Percentiles rank a stretch among this genome's conserved stretches.
Conservation (phyloP, 2,797 vertebrate species). For the Sebastes reedi region DNA sequence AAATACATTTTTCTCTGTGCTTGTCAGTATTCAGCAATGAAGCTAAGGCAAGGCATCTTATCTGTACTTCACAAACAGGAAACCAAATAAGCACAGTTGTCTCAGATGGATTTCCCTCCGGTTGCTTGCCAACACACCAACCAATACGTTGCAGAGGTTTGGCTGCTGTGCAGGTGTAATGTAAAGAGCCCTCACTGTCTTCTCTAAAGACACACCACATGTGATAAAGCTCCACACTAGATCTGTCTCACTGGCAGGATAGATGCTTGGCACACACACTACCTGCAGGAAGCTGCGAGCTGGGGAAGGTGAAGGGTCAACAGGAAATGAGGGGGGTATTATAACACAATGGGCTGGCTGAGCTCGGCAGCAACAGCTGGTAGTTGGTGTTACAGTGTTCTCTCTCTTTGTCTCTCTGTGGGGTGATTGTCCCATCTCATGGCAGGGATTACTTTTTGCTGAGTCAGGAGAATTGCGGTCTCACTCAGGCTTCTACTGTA, state of each 20-base stretch:
- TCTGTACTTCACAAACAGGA: slow-evolving; percentile 55
- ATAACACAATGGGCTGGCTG: slow-evolving; percentile 70
- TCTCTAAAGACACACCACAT: background rate
- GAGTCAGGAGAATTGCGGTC: slow-evolving; percentile 48
- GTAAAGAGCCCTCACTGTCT: background rate
- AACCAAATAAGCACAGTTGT: slow-evolving; percentile 13
- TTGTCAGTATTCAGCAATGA: background rate
- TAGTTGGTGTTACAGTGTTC: slow-evolving; percentile 50
- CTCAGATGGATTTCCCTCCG: background rate
- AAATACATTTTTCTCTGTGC: background rate
- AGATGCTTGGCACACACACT: background rate
- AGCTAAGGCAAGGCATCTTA: background rate
- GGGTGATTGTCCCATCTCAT: slow-evolving; percentile 45
- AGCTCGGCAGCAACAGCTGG: slow-evolving; percentile 50
- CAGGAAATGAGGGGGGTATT: slow-evolving; percentile 66
- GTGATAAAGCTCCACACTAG: background rate
- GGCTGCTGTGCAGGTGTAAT: background rate
- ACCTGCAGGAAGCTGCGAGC: slow-evolving; percentile 59
- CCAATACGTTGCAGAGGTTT: background rate
- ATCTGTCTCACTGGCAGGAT: slow-evolving; percentile 3
- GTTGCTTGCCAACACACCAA: slow-evolving; percentile 3
- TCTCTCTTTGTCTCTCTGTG: slow-evolving; percentile 41
- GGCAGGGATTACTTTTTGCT: slow-evolving; percentile 61
- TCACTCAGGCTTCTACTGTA: slow-evolving; percentile 44
- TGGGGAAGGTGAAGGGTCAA: slow-evolving; percentile 66